Evolutionary conservation across 1,140 invertebrate genomes (phyloP), one percentile per base, ranked within the genome.

Genomic region (Ceratosolen fusciceps): DNA sequence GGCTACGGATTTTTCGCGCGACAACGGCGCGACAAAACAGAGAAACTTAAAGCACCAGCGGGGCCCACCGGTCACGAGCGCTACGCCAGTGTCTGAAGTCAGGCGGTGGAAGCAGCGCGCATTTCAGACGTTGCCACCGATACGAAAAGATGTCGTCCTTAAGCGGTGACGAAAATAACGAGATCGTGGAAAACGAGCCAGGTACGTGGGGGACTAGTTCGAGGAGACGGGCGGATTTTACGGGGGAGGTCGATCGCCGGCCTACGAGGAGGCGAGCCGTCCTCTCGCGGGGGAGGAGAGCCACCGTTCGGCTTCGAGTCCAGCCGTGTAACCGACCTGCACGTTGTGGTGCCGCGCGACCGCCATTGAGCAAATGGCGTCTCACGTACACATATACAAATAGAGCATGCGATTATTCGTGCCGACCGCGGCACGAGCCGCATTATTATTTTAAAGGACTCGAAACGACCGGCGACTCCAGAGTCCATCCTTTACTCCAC

Each of bases 111-210:
- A 62, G 37, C 56, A 60, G 56, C 56, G 37, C 34, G 26, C 56
- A 60, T 71, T 54, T 24, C 47, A 52, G 34, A 67, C 65, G 75
- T 77, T 70, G 75, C 34, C 65, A 77, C 34, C 65, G 60, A 70
- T 43, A 56, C 77, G 49, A 67, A 80, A 86, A 84, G 65, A 88
- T 88, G 88, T 88, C 87, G 80, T 88, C 88, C 58, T 83, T 86
- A 74, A 89, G 88, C 81, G 87, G 87, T 82, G 88, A 89, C 62
- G 88, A 89, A 43, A 85, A 72, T 74, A 86, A 67, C 77, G 87
- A 89, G 74, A 77, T 86, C n/a, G 74, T 79, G 43, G 81, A 85
- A 65, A 84, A 74, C 47, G 86, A 87, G 74, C 83, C 87, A 83
- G 87, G 88, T 89, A 86, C 76, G 62, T 56, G 9, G 16, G 24